These are phyloP conservation scores for Pocota personata DNA, from an alignment of 2,888 invertebrate species.

Conservation along the genomic window DNA sequence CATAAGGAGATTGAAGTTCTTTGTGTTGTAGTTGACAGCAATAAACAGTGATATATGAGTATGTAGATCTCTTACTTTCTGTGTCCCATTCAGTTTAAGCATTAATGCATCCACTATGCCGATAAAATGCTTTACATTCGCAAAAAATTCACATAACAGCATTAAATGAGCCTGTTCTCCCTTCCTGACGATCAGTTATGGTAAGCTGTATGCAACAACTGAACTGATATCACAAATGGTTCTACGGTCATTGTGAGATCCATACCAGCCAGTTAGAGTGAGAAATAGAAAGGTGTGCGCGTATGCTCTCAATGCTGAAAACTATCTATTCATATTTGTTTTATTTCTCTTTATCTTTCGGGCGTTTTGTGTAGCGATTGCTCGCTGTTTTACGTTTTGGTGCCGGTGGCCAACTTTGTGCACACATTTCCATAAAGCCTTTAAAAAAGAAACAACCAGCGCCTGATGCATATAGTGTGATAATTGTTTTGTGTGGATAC, in stretches of 20 bases:
- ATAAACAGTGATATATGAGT: constrained; percentile 31
- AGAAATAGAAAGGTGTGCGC: constrained; percentile 70
- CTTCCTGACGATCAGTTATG: constrained; percentile 43
- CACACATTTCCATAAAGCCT: constrained; percentile 68
- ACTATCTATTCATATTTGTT: constrained; percentile 63
- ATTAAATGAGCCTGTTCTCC: constrained; percentile 27
- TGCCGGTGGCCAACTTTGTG: constrained; percentile 68
- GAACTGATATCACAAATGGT: constrained; percentile 47
- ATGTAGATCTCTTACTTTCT: constrained; percentile 59
- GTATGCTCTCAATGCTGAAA: constrained; percentile 54
- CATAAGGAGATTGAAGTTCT: constrained; percentile 43
- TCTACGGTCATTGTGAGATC: constrained; percentile 45
- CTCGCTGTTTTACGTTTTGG: constrained; percentile 26
- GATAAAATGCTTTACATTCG: constrained; percentile 50
- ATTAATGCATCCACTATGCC: constrained; percentile 38
- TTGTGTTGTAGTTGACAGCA: constrained; percentile 7
- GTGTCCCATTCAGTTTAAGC: constrained; percentile 57
- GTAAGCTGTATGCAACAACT: constrained; percentile 28
- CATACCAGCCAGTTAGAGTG: constrained; percentile 10
- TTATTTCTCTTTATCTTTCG: constrained; percentile 44
- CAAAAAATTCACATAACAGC: constrained; percentile 34
- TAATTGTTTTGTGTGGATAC: constrained; percentile 61
- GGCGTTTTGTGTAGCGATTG: constrained; percentile 30
- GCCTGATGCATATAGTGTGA: constrained; percentile 34
- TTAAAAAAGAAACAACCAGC: constrained; percentile 54